Evolutionary conservation across 2,888 invertebrate genomes (phyloP), one percentile per base, ranked within the genome.

Genomic region (Synanthedon vespiformis): DNA sequence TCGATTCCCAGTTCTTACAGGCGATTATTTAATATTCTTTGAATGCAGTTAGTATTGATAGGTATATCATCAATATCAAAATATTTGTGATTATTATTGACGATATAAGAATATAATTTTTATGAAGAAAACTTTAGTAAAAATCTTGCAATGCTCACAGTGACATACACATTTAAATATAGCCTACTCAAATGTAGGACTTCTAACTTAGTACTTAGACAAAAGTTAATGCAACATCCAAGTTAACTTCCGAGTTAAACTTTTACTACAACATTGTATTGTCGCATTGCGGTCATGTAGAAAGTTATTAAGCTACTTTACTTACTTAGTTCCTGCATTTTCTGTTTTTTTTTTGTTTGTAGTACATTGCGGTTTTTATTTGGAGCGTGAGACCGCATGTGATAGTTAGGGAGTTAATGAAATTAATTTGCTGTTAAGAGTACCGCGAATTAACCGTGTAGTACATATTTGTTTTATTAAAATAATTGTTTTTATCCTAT

Each of bases 231-330:
- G 44, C 44, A 44, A n/a, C 44, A 44, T n/a, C 44, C 44, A 44
- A 55, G 51, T 55, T 51, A 53, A 55, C 55, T 55, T 55, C 16
- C 40, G 51, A 53, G 55, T 53, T 55, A 53, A 55, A 55, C 51
- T 55, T 55, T 55, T 55, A 55, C 51, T 44, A 40, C 44, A 16
- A 44, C 34, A 16, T 47, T 44, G 47, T 51, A 10, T 18, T 50
- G 72, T 68, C 72, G 72, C 71, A 72, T 58, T 71, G 71, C 72
- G 68, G 72, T 62, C 61, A 61, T 57, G 60, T 62, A 61, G 58
- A 58, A 11, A 44, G 44, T 44, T 14, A 44, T 44, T 44, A 44
- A 14, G 14, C 6, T 44, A 44, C 44, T 6, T 13, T 44, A 44
- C 14, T 44, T 44, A 44, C 14, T 44, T 44, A 44, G 44, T 4